These are phyloP conservation scores for Synergus japonicus DNA, from an alignment of 2,888 invertebrate species.

Conservation along the genomic window DNA sequence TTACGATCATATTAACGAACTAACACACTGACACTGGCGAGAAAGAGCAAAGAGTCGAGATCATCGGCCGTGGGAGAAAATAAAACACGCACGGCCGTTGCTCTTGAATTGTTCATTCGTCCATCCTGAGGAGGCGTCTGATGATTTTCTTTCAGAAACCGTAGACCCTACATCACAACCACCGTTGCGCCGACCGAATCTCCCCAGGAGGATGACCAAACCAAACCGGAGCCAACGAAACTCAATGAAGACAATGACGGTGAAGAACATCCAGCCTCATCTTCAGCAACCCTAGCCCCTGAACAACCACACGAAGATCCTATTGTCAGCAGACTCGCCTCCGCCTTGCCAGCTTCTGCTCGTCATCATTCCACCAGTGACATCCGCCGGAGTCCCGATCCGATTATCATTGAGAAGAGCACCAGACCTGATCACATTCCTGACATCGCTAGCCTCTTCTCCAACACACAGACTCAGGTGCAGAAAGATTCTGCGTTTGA, in stretches of 20 bases:
- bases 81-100: background rate
- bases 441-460: conserved; percentile 81
- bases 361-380: conserved; percentile 43
- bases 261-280: conserved; percentile 43
- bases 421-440: conserved; percentile 79
- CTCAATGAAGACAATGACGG: conserved; percentile 48
- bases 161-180: conserved; percentile 73
- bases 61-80: conserved; percentile 1
- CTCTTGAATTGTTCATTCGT: background rate
- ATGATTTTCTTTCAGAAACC: conserved; percentile 66
- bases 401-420: conserved; percentile 55
- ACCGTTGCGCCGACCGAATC: conserved; percentile 67
- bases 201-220: conserved; percentile 56
- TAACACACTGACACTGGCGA: conserved; percentile 48
- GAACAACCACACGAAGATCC: conserved; percentile 57
- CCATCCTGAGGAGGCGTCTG: conserved; percentile 25
- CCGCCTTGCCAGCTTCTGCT: conserved; percentile 50
- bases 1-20: conserved; percentile 48
- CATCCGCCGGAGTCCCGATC: conserved; percentile 48
- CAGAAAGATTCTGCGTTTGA: conserved; percentile 70
- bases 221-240: conserved; percentile 45
- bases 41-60: background rate
- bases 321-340: conserved; percentile 59
- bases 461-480: conserved; percentile 77
- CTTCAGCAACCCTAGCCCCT: background rate